These are phyloP conservation scores for Passerina amoena DNA, from an alignment of 2,113 vertebrate species.

Conservation along the genomic window DNA sequence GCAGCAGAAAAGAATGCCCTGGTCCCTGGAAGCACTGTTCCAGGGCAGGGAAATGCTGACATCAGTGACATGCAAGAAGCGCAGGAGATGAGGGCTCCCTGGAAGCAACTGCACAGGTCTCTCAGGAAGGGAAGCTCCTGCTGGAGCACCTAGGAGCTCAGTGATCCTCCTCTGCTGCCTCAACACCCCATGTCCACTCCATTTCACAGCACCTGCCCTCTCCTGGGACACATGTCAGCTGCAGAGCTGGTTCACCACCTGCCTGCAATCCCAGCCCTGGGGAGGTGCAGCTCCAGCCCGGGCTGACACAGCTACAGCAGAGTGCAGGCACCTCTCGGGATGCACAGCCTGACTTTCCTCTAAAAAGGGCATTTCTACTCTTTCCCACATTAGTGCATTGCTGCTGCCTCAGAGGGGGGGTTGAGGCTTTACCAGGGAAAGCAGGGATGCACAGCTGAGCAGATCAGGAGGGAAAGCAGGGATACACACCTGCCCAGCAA, in stretches of 20 bases:
- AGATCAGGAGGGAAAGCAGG: no score
- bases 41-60: neutral
- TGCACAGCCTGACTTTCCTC: neutral
- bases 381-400: neutral
- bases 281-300: neutral
- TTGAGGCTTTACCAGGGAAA: neutral
- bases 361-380: neutral
- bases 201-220: neutral
- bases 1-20: neutral
- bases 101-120: neutral
- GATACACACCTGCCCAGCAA: neutral
- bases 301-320: neutral
- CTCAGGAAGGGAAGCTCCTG: neutral
- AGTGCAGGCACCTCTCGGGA: neutral
- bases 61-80: neutral
- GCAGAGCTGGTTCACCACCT: neutral
- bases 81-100: neutral
- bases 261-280: neutral
- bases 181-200: neutral
- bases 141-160: neutral
- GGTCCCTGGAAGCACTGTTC: neutral
- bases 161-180: neutral
- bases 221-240: fast-evolving
- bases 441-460: neutral
- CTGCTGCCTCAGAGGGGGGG: neutral